Evolutionary conservation across 1,140 invertebrate genomes (phyloP), one percentile per base, ranked within the genome.

Genomic region (Drosophila takahashii): DNA sequence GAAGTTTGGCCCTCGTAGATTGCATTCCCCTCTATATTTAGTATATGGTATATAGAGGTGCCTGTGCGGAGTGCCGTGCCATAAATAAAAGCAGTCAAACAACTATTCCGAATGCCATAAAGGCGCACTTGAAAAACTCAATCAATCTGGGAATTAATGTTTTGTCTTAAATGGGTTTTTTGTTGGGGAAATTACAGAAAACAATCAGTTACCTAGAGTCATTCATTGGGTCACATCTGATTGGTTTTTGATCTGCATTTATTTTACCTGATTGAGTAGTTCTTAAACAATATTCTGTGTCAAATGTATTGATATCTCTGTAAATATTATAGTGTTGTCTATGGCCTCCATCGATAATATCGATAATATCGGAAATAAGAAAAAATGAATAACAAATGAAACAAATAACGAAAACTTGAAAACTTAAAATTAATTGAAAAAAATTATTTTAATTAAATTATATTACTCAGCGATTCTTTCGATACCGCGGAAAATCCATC

Each of bases 131-230:
- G 64, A 18, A 44, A 67, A 62, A 67, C 27, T 15, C 37, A 67
- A 67, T 67, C 64, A 67, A 67, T 67, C 61, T 65, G 29, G 11
- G 16, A 52, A 52, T 65, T 67, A 65, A 67, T 65, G 26, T 34
- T 15, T 42, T 13, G 34, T 8, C 59, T 57, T 9, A 15, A 34
- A 41, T 16, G 13, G 52, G 26, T 22, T 57, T 57, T 41, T 15
- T 13, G 8, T 16, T 3, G 51, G 4, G 29, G 48, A 51, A 51
- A 34, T 18, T 51, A 51, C 27, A 16, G 9, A 11, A 51, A 16
- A 2, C n/a, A 29, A 29, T 44, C 42, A 27, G 22, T 11, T 50
- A 50, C 27, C 27, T 16, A 32, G 4, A 4, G 47, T 1, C 9
- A 34, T 50, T 10, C 34, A 16, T 50, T 16, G 11, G 3, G 3